phyloP scores from a whole-genome alignment of 2,888 invertebrate species.

The Eupithecia inturbata region DNA sequence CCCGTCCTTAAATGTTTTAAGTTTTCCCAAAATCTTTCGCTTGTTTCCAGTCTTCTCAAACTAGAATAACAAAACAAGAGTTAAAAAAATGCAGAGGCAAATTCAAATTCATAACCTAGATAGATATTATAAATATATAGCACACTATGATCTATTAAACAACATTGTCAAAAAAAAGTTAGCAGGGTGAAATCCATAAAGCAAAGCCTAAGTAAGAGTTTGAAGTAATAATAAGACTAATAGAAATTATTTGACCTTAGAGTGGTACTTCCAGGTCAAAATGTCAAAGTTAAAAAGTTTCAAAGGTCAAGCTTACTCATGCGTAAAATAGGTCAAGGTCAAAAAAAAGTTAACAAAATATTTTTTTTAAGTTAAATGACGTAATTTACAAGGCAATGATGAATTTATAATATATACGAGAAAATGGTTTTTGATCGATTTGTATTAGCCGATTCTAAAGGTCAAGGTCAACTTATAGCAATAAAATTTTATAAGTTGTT shows the following conservation, averaged over 20 bases:
- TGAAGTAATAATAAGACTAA: background rate
- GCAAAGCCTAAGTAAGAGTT: background rate
- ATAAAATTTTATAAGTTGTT: too few species aligned
- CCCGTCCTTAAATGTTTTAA: slow-evolving; percentile 85
- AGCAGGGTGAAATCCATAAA: background rate
- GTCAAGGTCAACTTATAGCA: slow-evolving; percentile 9
- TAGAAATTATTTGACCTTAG: background rate
- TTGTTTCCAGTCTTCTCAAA: slow-evolving; percentile 83
- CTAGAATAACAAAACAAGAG: slow-evolving; percentile 46
- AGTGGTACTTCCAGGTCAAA: background rate
- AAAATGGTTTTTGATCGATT: background rate
- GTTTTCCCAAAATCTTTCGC: slow-evolving; percentile 86
- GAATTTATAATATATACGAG: background rate
- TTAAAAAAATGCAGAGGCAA: background rate
- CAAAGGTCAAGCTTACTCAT: slow-evolving; percentile 41
- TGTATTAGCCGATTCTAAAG: background rate
- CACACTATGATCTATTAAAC: background rate
- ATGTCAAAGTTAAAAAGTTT: slow-evolving; percentile 11
- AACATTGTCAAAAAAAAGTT: background rate
- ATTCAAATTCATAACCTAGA: background rate
- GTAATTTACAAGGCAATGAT: background rate
- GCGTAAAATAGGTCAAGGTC: slow-evolving; percentile 40
- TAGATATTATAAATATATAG: background rate
- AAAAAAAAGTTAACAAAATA: slow-evolving; percentile 13
- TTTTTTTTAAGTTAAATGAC: background rate